Evolutionary conservation across 2,888 invertebrate species (phyloP), one percentile per base, ranked within the genome.

Genomic region (Fabriciana adippe): DNA sequence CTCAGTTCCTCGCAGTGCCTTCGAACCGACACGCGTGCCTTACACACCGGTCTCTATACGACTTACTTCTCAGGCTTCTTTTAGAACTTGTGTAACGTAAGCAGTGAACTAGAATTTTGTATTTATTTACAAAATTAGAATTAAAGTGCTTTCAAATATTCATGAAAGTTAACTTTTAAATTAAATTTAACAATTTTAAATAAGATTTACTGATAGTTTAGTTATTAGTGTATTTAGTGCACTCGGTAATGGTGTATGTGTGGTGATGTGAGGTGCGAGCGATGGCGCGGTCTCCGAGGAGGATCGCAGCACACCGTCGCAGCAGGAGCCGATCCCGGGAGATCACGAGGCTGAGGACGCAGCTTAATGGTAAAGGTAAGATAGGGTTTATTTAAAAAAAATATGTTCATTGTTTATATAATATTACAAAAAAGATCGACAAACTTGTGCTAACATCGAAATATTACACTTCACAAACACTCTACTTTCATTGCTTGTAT

Each of bases 221-320:
- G 45, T 45, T 56, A 14, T 56, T 41, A 18, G 8, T n/a, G 26
- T 48, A 26, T n/a, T 59, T n/a, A 21, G 45, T 21, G 47, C n/a
- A 41, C 35, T 41, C 11, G 8, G 35, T 41, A 11, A 41, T 41
- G 35, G 50, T 35, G 18, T 50, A 26, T 54, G 48, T 13, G 60
- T 55, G 59, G 54, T 31, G 55, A 59, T 26, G 69, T 51, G 71
- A 55, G 26, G 48, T 66, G 69, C 72, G 71, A 57, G 76, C 59
- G 68, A 91, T 92, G 92, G 90, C 91, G 72, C 87, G 92, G 45
- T 92, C 92, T 21, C 91, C 92, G 72, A 81, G 90, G 67, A 80
- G 89, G 79, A 82, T 89, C 59, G 77, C 88, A 11, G 85, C 87
- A 16, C 86, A 86, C 66, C 80, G 91, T 67, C 77, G 89, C 71